phyloP scores from a whole-genome alignment of 2,113 vertebrate species.

The Eupsittula cactorum region DNA sequence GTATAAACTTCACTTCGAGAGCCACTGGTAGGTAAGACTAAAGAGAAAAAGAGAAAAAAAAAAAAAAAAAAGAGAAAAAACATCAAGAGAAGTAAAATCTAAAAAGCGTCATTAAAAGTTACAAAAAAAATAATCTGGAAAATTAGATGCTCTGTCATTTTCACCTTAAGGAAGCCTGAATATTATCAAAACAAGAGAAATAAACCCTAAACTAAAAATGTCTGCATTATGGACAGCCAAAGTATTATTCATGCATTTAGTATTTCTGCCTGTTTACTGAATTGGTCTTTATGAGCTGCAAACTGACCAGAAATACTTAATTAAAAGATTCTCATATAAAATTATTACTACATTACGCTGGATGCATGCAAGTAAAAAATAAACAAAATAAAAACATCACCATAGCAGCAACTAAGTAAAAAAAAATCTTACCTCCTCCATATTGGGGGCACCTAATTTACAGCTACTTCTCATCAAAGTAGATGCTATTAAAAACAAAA shows the following conservation, averaged over 20 bases:
- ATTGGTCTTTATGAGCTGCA: background rate
- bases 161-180: background rate
- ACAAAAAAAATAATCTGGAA: background rate
- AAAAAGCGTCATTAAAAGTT: background rate
- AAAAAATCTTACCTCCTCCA: background rate
- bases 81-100: fast-evolving
- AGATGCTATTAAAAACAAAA: background rate
- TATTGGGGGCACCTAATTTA: background rate
- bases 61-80: background rate
- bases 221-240: background rate
- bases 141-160: background rate
- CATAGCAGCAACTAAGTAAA: background rate
- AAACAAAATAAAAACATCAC: background rate
- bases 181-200: background rate
- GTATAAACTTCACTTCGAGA: background rate
- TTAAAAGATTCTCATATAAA: background rate
- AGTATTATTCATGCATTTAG: background rate
- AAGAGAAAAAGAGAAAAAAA: background rate
- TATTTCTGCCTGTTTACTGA: background rate
- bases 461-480: background rate
- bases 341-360: background rate
- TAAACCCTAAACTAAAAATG: fast-evolving
- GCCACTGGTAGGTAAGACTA: fast-evolving
- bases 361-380: background rate
- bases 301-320: background rate